Evolutionary conservation across 1,140 invertebrate species (phyloP).

Genomic region (Oncopeltus fasciatus): DNA sequence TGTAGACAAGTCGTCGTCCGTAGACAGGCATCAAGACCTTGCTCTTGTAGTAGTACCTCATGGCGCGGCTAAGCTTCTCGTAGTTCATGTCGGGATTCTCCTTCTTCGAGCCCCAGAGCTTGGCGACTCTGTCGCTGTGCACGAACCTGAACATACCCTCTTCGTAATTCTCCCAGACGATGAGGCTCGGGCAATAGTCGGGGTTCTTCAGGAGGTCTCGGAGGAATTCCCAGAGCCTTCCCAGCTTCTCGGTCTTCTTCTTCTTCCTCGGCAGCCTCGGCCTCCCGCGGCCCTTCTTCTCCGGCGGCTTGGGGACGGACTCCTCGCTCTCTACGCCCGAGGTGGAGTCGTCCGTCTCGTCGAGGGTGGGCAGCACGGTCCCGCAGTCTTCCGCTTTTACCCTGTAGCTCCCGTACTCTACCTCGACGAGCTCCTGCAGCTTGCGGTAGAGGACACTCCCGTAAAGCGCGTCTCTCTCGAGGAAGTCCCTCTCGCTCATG

Average conservation of each 20-base stretch:
- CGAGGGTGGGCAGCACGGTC: not conserved
- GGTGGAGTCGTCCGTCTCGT: not conserved
- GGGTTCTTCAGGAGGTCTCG: slow-evolving; percentile 59
- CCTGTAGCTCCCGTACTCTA: not conserved
- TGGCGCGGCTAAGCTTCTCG: slow-evolving; percentile 82
- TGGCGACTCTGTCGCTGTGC: slow-evolving; percentile 74
- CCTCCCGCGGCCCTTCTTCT: not conserved
- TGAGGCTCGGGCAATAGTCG: slow-evolving; percentile 60
- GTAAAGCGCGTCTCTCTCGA: not conserved
- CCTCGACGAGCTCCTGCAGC: not conserved
- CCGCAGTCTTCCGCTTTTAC: not conserved
- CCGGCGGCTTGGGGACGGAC: not conserved
- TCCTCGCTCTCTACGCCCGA: not conserved
- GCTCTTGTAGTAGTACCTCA: slow-evolving; percentile 85
- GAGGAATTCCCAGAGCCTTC: slow-evolving; percentile 66
- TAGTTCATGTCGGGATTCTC: slow-evolving; percentile 86
- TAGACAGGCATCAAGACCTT: slow-evolving; percentile 65
- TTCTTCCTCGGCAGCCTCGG: not conserved
- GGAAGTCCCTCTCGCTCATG: not conserved
- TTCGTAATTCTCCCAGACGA: slow-evolving; percentile 77
- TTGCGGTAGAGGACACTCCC: not conserved
- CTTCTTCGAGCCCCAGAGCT: slow-evolving; percentile 74
- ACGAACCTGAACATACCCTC: slow-evolving; percentile 79
- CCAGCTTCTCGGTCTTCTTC: slow-evolving; percentile 22
- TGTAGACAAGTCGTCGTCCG: slow-evolving; percentile 68